Evolutionary conservation across 2,113 vertebrate genomes (phyloP).

Genomic region (Sturnira hondurensis): DNA sequence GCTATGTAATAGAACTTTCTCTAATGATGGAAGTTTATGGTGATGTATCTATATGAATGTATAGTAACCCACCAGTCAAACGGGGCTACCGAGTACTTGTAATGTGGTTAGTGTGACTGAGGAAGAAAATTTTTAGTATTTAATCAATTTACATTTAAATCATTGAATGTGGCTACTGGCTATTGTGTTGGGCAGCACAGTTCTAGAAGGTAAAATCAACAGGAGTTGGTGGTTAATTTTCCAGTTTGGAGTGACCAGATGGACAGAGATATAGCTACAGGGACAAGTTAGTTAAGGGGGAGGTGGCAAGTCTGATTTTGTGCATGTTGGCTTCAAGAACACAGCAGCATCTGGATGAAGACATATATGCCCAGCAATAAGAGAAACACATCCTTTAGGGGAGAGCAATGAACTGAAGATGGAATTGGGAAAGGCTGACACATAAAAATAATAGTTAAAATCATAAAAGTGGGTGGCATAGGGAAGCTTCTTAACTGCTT

Average conservation of each 20-base stretch:
- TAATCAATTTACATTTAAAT: background rate
- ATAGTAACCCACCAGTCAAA: rapidly evolving
- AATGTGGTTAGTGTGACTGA: background rate
- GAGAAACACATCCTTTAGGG: background rate
- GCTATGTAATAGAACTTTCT: background rate
- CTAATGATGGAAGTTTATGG: rapidly evolving
- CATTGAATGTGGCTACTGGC: background rate
- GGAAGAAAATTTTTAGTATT: background rate
- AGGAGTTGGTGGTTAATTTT: background rate
- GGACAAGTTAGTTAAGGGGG: background rate
- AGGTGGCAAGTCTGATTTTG: background rate
- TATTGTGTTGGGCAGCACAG: background rate
- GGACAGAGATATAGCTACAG: background rate
- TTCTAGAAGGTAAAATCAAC: background rate
- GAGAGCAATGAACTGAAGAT: background rate
- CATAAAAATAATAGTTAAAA: background rate
- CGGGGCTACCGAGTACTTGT: background rate
- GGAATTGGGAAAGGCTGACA: background rate
- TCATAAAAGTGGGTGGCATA: background rate
- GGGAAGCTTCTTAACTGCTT: background rate
- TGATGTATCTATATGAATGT: too few species aligned
- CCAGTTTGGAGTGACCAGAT: background rate
- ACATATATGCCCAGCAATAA: background rate
- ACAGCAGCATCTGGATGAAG: background rate
- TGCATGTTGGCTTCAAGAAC: background rate